Conservation (phyloP, 2,797 vertebrate genomes). For the Delichon dasypus region DNA sequence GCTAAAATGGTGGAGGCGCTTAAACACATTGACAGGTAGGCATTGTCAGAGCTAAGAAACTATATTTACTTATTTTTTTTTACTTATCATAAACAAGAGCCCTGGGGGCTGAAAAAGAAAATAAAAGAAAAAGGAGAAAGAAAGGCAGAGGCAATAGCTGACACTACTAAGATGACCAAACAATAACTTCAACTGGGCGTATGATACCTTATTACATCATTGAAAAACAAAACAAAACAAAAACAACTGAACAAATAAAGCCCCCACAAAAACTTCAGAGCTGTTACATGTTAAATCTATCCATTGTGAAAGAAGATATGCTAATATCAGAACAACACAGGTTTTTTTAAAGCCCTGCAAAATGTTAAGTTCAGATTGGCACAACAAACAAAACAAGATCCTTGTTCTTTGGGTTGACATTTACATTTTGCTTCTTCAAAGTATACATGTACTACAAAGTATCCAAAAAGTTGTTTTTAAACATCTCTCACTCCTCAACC, state of each 20-base stretch:
- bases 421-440: not conserved
- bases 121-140: not conserved
- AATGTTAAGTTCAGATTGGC: not conserved
- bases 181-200: not conserved
- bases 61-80: not conserved
- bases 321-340: not conserved
- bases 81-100: not conserved
- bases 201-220: not conserved
- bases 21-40: not conserved
- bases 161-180: not conserved
- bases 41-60: not conserved
- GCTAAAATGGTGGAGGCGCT: not conserved
- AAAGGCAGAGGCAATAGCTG: not conserved
- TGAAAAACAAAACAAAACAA: not conserved
- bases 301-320: not conserved
- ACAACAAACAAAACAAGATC: not conserved
- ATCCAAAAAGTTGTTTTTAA: not conserved
- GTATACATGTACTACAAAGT: not conserved
- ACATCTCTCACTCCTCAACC: not conserved
- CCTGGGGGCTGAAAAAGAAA: fast-evolving
- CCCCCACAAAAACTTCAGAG: not conserved
- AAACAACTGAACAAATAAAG: not conserved
- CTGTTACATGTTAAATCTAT: not conserved
- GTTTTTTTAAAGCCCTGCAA: not conserved
- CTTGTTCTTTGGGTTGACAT: not conserved